Percentiles rank a stretch among this genome's conserved stretches.
phyloP scores from a whole-genome alignment of 2,888 invertebrate genomes.

The Plutella xylostella region DNA sequence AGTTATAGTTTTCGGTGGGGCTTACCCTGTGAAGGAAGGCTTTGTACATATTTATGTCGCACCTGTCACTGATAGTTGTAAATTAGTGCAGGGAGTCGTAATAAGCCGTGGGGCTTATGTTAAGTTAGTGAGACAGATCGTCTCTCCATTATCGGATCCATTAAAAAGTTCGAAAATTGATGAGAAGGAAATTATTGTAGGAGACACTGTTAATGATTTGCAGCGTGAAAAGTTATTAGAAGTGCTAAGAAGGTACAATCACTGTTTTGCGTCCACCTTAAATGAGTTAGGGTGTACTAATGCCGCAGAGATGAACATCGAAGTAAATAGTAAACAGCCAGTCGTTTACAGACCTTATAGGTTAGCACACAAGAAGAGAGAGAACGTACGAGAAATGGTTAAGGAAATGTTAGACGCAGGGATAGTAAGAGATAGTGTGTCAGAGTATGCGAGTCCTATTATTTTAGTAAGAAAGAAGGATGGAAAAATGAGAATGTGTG shows the following conservation, averaged over 20 bases:
- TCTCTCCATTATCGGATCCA: no score
- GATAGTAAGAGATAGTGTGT: not conserved
- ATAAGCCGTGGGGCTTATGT: no score
- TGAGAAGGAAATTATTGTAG: not conserved
- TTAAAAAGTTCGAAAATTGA: no score
- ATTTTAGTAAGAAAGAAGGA: not conserved
- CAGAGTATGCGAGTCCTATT: conserved; percentile 3
- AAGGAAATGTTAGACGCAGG: not conserved
- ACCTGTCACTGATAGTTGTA: no score
- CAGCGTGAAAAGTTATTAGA: not conserved
- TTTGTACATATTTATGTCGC: no score
- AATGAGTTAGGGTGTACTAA: not conserved
- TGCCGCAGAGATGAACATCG: not conserved
- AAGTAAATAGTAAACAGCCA: not conserved
- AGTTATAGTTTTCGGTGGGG: no score
- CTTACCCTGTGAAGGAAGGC: no score
- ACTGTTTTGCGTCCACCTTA: not conserved
- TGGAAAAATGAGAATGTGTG: not conserved
- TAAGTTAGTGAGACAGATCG: no score
- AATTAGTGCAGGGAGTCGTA: no score
- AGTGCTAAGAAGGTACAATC: not conserved
- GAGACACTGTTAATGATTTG: not conserved
- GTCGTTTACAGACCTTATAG: not conserved
- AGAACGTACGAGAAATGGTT: not conserved
- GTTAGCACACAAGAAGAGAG: not conserved